These are phyloP conservation scores for Pyrocoelia pectoralis DNA, from an alignment of 2,888 invertebrate genomes.

Conservation along the genomic window DNA sequence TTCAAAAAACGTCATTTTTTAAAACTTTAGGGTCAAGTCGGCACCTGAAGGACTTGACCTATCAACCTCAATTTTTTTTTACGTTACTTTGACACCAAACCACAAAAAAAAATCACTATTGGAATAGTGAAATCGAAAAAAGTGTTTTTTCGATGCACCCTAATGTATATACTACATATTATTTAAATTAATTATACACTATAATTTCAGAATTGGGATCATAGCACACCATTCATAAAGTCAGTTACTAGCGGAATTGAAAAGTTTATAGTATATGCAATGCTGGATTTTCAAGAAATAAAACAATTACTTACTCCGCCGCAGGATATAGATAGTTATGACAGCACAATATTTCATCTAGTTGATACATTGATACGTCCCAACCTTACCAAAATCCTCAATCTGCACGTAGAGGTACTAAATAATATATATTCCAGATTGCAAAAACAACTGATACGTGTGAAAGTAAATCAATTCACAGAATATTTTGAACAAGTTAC, in stretches of 20 bases:
- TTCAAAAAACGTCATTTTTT: too few relatives aligned
- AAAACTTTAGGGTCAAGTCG: too few relatives aligned
- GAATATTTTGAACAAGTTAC: conserved; percentile 81
- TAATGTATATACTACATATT: too few relatives aligned
- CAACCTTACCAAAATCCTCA: conserved; percentile 45
- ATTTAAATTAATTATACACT: too few relatives aligned
- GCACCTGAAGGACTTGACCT: too few relatives aligned
- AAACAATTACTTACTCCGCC: conserved; percentile 39
- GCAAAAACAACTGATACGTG: conserved; percentile 45
- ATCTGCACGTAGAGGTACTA: conserved; percentile 44
- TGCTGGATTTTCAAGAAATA: conserved; percentile 48
- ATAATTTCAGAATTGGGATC: too few relatives aligned
- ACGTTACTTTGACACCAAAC: too few relatives aligned
- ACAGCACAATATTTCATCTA: conserved; percentile 47
- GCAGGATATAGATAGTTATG: conserved; percentile 23
- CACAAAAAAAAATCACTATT: too few relatives aligned
- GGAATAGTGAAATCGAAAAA: too few relatives aligned
- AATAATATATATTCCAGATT: conserved; percentile 41
- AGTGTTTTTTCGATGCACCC: too few relatives aligned
- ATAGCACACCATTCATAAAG: too few relatives aligned
- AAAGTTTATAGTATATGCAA: conserved; percentile 48
- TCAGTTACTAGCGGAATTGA: conserved; percentile 44
- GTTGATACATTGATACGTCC: conserved; percentile 45
- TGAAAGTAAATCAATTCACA: conserved; percentile 60
- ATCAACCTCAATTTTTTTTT: too few relatives aligned